Evolutionary conservation across 2,113 vertebrate genomes (phyloP).

Genomic region (Mustelus asterias): DNA sequence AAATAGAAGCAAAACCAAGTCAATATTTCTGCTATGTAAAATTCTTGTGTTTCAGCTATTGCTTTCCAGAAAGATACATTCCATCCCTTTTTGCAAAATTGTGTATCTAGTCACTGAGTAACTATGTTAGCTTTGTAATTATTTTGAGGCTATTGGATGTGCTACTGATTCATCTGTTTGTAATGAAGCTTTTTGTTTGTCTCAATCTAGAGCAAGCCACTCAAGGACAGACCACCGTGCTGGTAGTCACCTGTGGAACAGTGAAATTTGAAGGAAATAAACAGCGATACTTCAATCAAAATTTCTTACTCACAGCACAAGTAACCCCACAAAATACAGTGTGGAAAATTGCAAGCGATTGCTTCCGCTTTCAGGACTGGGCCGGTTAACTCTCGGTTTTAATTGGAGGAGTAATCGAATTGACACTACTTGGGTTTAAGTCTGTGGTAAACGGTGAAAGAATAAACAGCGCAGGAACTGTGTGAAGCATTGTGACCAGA

Average conservation of each 20-base stretch:
- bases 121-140: neutral
- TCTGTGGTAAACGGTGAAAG: neutral
- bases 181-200: slow-evolving; percentile 33
- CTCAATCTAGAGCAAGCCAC: slow-evolving; percentile 79
- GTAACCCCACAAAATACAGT: slow-evolving; percentile 79
- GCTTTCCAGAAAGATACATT: neutral
- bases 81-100: neutral
- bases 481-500: slow-evolving; percentile 4
- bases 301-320: slow-evolving; percentile 85
- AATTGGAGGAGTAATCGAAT: neutral
- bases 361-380: slow-evolving; percentile 96
- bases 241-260: slow-evolving; percentile 80
- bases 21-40: neutral
- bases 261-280: slow-evolving; percentile 97
- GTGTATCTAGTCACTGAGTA: neutral
- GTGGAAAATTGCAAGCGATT: slow-evolving; percentile 96
- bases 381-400: slow-evolving; percentile 54
- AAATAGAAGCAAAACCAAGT: neutral
- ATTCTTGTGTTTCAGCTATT: neutral
- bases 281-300: slow-evolving; percentile 90
- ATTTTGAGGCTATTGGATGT: neutral
- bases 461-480: neutral
- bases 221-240: slow-evolving; percentile 84
- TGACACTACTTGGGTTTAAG: neutral
- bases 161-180: neutral